Evolutionary conservation across 2,113 vertebrate species (phyloP).

Genomic region (Elachura formosa): DNA sequence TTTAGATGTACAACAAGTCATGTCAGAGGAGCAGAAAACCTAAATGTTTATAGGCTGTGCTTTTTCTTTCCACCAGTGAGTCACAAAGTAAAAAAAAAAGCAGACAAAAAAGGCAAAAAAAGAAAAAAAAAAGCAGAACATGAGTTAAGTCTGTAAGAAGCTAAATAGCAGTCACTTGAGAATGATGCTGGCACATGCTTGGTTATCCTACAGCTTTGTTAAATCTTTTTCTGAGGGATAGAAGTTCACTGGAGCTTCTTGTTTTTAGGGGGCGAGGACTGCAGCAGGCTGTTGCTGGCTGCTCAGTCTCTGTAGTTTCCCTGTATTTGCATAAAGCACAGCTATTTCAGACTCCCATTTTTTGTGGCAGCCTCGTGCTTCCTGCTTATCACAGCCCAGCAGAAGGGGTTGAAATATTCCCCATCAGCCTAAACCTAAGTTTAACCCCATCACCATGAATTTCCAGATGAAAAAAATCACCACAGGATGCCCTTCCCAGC

Average conservation of each 20-base stretch:
- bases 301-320: not conserved
- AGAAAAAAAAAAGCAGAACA: not conserved
- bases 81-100: not conserved
- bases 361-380: slow-evolving; percentile 45
- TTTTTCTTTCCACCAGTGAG: not conserved
- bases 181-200: not conserved
- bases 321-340: slow-evolving; percentile 43
- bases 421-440: not conserved
- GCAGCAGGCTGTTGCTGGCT: not conserved
- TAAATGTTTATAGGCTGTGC: not conserved
- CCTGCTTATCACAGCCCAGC: slow-evolving; percentile 54
- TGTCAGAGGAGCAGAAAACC: slow-evolving; percentile 9
- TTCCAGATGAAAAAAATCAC: not conserved
- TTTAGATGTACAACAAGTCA: not conserved
- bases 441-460: not conserved
- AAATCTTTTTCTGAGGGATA: not conserved
- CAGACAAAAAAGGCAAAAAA: not conserved
- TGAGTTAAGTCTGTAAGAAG: not conserved
- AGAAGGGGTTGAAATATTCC: slow-evolving; percentile 49
- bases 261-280: not conserved
- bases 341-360: slow-evolving; percentile 46
- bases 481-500: not conserved
- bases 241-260: not conserved
- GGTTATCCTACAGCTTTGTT: not conserved
- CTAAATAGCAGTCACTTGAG: slow-evolving; percentile 8